Base-by-base conservation (phyloP, 2,888 invertebrate genomes). In the Acronicta leporina region DNA sequence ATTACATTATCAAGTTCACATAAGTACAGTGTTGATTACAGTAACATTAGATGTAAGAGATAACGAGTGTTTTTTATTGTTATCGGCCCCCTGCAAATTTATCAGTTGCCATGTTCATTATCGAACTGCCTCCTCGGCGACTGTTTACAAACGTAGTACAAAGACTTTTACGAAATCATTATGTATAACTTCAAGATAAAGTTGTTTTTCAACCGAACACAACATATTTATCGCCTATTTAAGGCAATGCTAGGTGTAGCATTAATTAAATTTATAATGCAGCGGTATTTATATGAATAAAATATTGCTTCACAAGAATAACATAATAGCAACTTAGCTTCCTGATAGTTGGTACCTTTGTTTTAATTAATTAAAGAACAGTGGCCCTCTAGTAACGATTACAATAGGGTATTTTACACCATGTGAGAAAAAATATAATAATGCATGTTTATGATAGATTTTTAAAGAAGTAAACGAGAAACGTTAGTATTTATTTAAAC, bases 81-180 rank as follows among this genome's bases (percentile, higher is more conserved):
- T 85, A 84, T 85, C 83, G 79, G 81, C 84, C 85, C 83, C 86
- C 84, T 63, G 75, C 77, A 68, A 73, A 81, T 63, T 80, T 75
- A 77, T 71, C 80, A 81, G 84, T 85, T 86, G 85, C 84, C 78
- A 84, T 62, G 79, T 74, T 73, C 67, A 65, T 71, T 79, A 85
- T 83, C 84, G 55, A 70, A 60, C 11, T 25, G 30, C 53, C 51
- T 54, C 58, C 52, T 68, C 63, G 55, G 75, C 55, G 68, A 61
- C 66, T 83, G 75, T 81, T 80, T 82, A 74, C 75, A 68, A 65
- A 62, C 53, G 27, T 38, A 75, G 75, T 62, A 79, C 77, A 81
- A 82, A 80, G 75, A 69, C 74, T 62, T 75, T 74, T 67, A 79
- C 73, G 64, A 79, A 81, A 77, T 70, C 57, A 60, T 73, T 62